A percentile compares a stretch with the other conserved stretches of the same genome.
phyloP scores from a whole-genome alignment of 2,888 invertebrate species.

The Drosophila mercatorum region DNA sequence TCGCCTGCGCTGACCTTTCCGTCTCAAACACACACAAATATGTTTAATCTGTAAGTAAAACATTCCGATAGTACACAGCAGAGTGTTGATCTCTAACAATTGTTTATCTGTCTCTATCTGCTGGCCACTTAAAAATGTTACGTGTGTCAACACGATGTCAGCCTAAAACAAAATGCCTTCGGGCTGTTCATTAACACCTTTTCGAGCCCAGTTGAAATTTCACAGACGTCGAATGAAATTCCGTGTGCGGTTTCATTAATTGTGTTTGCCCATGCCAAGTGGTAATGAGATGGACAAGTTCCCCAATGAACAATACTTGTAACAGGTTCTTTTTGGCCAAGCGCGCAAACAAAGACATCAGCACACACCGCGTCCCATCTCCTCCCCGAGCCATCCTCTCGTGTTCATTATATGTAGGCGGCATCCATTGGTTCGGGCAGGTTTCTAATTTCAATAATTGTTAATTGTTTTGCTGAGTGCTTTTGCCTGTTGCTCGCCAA shows the following conservation, averaged over 20 bases:
- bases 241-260: slow-evolving; percentile 75
- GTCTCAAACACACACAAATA: not conserved
- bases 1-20: slow-evolving; percentile 42
- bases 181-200: slow-evolving; percentile 75
- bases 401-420: slow-evolving; percentile 41
- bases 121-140: slow-evolving; percentile 65
- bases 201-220: slow-evolving; percentile 50
- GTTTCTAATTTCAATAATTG: slow-evolving; percentile 73
- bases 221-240: slow-evolving; percentile 55
- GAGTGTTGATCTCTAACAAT: slow-evolving; percentile 52
- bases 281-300: slow-evolving; percentile 68
- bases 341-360: slow-evolving; percentile 54
- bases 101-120: slow-evolving; percentile 54
- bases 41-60: not conserved
- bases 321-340: slow-evolving; percentile 67
- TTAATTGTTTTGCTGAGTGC: slow-evolving; percentile 64
- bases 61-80: slow-evolving; percentile 55
- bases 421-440: slow-evolving; percentile 48
- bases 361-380: not conserved
- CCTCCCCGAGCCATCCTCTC: not conserved
- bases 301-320: slow-evolving; percentile 50
- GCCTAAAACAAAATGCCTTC: slow-evolving; percentile 72
- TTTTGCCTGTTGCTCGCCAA: slow-evolving; percentile 46
- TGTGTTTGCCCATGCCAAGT: slow-evolving; percentile 72
- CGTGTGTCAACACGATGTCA: slow-evolving; percentile 73